Percentiles rank a stretch among this genome's conserved stretches.
These are phyloP conservation scores for Troilus luridus DNA, from an alignment of 2,888 invertebrate genomes.

Conservation along the genomic window DNA sequence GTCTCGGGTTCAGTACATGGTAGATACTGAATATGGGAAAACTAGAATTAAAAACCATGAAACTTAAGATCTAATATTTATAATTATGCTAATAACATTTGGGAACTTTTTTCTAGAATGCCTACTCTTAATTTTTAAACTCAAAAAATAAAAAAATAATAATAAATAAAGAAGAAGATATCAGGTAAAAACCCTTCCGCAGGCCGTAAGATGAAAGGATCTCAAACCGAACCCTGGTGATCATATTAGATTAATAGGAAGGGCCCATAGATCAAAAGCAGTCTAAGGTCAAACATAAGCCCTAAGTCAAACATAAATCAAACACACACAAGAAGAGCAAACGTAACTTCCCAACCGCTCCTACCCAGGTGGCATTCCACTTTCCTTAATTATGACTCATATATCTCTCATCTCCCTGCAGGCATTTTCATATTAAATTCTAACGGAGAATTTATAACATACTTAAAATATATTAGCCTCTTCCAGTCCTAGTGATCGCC, in stretches of 20 bases:
- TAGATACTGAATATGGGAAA: too few relatives aligned
- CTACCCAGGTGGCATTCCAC: slow-evolving; percentile 44
- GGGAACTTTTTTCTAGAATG: neutral
- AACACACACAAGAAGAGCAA: slow-evolving; percentile 49
- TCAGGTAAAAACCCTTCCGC: neutral
- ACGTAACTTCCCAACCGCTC: slow-evolving; percentile 26
- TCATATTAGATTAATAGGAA: slow-evolving; percentile 32
- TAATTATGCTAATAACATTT: neutral
- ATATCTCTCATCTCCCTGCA: slow-evolving; percentile 31
- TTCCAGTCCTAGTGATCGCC: slow-evolving; percentile 5
- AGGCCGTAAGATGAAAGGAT: neutral
- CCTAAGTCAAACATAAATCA: slow-evolving; percentile 48
- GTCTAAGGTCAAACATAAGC: slow-evolving; percentile 48
- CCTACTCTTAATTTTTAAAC: neutral
- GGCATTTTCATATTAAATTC: slow-evolving; percentile 50
- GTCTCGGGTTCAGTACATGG: too few relatives aligned
- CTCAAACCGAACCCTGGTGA: neutral
- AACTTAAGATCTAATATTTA: neutral
- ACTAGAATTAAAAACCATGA: too few relatives aligned
- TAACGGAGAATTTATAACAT: slow-evolving; percentile 28
- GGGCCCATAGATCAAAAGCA: slow-evolving; percentile 47
- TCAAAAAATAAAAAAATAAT: neutral
- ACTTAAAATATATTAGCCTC: slow-evolving; percentile 41
- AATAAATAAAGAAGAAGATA: neutral
- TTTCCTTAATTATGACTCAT: slow-evolving; percentile 41